Conservation (phyloP, 2,113 vertebrate species). For the Choloepus hoffmanni region DNA sequence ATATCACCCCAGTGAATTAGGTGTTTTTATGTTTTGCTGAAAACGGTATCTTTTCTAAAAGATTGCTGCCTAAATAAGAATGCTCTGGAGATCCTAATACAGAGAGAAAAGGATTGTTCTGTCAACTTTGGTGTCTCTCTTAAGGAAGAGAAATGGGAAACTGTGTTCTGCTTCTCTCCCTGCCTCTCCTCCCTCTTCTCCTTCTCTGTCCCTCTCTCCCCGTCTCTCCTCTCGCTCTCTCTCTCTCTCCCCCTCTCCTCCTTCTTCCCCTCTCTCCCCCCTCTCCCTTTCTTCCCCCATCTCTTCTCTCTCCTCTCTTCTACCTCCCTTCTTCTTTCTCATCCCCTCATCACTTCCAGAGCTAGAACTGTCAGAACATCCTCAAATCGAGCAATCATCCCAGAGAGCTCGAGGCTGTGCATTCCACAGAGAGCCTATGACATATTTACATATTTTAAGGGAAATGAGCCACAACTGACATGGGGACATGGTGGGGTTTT, state of each 20-base stretch:
- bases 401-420: slow-evolving; percentile 74
- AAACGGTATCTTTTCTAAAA: slow-evolving; percentile 79
- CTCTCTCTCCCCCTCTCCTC: not conserved
- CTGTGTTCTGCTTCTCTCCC: slow-evolving; percentile 70
- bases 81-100: slow-evolving; percentile 83
- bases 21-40: slow-evolving; percentile 77
- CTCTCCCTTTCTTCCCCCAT: accelerated
- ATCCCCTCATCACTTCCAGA: not conserved
- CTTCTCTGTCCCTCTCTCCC: too few relatives aligned
- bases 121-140: slow-evolving; percentile 83
- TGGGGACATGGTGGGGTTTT: slow-evolving; percentile 60
- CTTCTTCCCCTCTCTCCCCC: accelerated
- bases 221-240: not conserved
- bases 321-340: too few relatives aligned
- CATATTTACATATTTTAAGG: slow-evolving; percentile 83
- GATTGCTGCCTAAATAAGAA: slow-evolving; percentile 80
- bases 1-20: slow-evolving; percentile 83
- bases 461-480: slow-evolving; percentile 74
- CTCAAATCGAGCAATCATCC: slow-evolving; percentile 77
- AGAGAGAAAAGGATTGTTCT: slow-evolving; percentile 84
- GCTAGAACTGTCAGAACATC: slow-evolving; percentile 80
- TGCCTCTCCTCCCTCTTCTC: not conserved
- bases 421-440: slow-evolving; percentile 71
- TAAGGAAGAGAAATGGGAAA: slow-evolving; percentile 82
- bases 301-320: accelerated